Percentiles rank a stretch among this genome's conserved stretches.
Conservation (phyloP, 1,140 invertebrate species). For the Mylabris phalerata region DNA sequence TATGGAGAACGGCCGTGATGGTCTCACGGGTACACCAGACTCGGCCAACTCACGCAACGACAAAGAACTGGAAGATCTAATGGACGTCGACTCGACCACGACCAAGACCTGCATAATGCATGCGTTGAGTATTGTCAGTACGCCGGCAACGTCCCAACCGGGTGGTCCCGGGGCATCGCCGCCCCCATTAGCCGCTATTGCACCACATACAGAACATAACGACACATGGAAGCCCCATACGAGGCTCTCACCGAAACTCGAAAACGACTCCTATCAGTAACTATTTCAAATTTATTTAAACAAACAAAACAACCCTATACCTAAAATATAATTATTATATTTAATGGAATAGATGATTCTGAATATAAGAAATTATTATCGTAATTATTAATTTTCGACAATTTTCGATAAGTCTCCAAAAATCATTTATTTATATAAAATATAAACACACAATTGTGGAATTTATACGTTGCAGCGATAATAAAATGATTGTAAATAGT, state of each 20-base stretch:
- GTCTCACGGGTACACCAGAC: conserved; percentile 36
- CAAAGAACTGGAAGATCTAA: conserved; percentile 40
- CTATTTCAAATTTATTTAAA: background rate
- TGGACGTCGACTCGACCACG: conserved; percentile 35
- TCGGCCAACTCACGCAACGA: conserved; percentile 38
- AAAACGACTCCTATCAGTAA: conserved; percentile 28
- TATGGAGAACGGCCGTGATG: conserved; percentile 39
- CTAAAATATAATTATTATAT: too few relatives aligned
- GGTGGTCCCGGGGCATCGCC: conserved; percentile 33
- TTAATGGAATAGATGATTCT: too few relatives aligned
- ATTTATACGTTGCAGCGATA: too few relatives aligned
- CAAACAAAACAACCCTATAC: too few relatives aligned
- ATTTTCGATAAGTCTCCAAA: too few relatives aligned
- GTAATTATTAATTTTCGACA: too few relatives aligned
- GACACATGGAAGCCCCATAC: conserved; percentile 38
- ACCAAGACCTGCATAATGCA: conserved; percentile 40
- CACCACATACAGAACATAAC: conserved; percentile 31
- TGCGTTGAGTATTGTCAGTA: conserved; percentile 39
- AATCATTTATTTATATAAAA: too few relatives aligned
- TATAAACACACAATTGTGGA: too few relatives aligned
- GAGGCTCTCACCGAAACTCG: conserved; percentile 26
- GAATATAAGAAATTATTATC: too few relatives aligned
- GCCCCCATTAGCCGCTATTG: conserved; percentile 36
- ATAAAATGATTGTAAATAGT: too few relatives aligned
- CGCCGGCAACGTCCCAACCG: conserved; percentile 29